These are phyloP conservation scores for Ramphastos sulfuratus DNA, from an alignment of 2,113 vertebrate species.

Conservation along the genomic window DNA sequence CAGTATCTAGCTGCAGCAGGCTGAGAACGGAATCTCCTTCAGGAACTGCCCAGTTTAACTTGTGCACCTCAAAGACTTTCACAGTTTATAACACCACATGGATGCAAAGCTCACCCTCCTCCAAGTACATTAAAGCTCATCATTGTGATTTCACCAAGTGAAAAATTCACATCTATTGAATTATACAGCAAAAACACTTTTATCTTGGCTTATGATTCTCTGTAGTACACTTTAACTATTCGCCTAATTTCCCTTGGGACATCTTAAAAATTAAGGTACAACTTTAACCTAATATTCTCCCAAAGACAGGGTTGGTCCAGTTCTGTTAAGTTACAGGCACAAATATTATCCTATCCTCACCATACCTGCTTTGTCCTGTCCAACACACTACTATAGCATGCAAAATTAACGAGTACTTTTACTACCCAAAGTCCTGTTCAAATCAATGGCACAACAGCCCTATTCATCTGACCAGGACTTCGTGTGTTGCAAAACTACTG, in stretches of 20 bases:
- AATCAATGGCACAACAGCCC: constrained; percentile 41
- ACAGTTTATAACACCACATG: neutral
- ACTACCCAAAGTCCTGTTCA: constrained; percentile 31
- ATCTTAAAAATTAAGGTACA: constrained; percentile 22
- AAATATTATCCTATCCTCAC: neutral
- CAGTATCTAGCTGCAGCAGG: neutral
- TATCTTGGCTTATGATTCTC: constrained; percentile 12
- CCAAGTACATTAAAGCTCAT: neutral
- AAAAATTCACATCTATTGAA: neutral
- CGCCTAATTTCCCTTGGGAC: neutral
- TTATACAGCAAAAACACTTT: constrained; percentile 20
- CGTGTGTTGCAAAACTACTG: constrained; percentile 53
- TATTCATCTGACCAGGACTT: constrained; percentile 61
- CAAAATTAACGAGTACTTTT: constrained; percentile 63
- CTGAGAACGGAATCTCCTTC: constrained; percentile 6
- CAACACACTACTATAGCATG: constrained; percentile 35
- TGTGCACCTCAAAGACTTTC: neutral
- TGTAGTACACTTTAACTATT: neutral
- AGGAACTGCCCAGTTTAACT: neutral
- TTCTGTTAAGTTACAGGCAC: constrained; percentile 3
- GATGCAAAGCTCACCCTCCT: constrained; percentile 10
- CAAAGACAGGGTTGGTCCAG: neutral
- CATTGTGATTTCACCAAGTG: neutral
- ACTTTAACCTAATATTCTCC: constrained; percentile 14
- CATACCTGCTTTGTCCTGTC: neutral